These are phyloP conservation scores for Opisthocomus hoazin DNA, from an alignment of 2,113 vertebrate genomes.

Conservation along the genomic window DNA sequence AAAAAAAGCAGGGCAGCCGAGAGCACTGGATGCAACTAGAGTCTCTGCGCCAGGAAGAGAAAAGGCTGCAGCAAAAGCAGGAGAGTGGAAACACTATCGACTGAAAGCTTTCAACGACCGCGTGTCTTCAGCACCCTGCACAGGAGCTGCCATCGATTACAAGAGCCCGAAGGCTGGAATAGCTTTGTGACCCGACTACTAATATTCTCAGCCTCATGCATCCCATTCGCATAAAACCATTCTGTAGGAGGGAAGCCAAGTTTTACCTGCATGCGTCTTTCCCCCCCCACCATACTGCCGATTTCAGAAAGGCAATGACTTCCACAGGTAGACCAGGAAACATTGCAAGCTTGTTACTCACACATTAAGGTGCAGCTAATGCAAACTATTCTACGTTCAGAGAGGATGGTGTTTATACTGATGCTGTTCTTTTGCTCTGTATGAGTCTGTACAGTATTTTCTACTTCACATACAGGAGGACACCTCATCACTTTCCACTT, in stretches of 20 bases:
- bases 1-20: neutral
- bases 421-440: neutral
- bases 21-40: neutral
- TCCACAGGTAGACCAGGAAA: neutral
- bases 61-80: neutral
- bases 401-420: neutral
- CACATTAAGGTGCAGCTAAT: neutral
- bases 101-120: neutral
- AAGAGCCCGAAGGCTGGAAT: neutral
- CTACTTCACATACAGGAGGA: neutral
- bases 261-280: neutral
- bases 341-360: neutral
- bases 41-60: neutral
- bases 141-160: neutral
- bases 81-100: neutral
- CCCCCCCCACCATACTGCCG: fast-evolving
- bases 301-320: neutral
- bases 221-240: neutral
- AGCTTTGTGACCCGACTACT: neutral
- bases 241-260: neutral
- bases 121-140: neutral
- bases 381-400: neutral
- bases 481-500: neutral
- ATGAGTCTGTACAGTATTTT: neutral
- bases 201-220: neutral